Percentiles rank a stretch among this genome's conserved stretches.
Evolutionary conservation across 2,888 invertebrate genomes (phyloP).

Genomic region (Tipula lateralis): DNA sequence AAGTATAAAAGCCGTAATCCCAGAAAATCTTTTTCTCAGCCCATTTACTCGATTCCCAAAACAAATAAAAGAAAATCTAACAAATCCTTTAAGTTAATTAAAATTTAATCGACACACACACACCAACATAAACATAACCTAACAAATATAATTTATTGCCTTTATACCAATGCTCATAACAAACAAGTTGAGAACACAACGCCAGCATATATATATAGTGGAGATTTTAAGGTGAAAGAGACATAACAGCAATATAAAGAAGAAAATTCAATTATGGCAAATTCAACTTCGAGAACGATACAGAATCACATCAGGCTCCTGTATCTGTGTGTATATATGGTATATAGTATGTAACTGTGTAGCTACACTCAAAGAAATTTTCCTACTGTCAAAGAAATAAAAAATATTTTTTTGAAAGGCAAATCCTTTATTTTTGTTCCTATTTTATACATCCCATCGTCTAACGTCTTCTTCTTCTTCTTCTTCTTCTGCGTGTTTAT

Average conservation of each 20-base stretch:
- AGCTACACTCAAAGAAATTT: not conserved
- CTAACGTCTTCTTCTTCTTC: not conserved
- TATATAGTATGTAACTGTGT: not conserved
- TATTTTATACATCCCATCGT: not conserved
- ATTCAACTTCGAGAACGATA: not conserved
- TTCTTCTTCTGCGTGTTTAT: not conserved
- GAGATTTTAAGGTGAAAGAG: not conserved
- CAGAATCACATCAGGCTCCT: not conserved
- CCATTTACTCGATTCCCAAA: not conserved
- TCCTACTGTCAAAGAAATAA: not conserved
- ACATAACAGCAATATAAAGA: not conserved
- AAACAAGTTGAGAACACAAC: not conserved
- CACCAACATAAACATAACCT: not conserved
- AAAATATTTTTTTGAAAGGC: not conserved
- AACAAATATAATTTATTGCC: not conserved
- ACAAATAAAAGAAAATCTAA: not conserved
- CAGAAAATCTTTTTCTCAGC: not conserved
- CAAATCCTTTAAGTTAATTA: constrained; percentile 11
- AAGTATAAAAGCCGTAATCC: not conserved
- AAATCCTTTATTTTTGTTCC: not conserved
- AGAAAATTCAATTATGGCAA: constrained; percentile 5
- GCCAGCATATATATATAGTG: not conserved
- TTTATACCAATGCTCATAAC: too few species aligned
- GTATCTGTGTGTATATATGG: not conserved
- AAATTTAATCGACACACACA: not conserved